phyloP scores from a whole-genome alignment of 1,140 invertebrate genomes.

The Neodiprion virginianus region DNA sequence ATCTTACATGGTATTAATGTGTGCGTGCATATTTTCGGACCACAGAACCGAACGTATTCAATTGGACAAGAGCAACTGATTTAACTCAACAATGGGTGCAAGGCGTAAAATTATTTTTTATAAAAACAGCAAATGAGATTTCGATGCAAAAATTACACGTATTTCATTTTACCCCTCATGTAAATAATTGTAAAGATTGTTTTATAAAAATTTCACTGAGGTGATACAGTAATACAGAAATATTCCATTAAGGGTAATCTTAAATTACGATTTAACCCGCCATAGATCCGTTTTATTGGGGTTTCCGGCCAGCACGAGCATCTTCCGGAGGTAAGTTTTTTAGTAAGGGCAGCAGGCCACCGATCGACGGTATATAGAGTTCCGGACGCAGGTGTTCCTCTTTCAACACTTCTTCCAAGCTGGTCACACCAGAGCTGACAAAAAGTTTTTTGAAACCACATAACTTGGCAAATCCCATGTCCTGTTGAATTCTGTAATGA shows the following conservation, averaged over 20 bases:
- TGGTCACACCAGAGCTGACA: slow-evolving; percentile 58
- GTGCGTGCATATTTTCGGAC: neutral
- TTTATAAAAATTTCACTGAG: no score
- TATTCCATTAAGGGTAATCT: no score
- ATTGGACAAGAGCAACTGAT: neutral
- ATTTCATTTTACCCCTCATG: no score
- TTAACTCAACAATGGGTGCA: no score
- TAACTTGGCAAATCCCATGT: slow-evolving; percentile 62
- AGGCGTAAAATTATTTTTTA: no score
- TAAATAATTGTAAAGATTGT: no score
- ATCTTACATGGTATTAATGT: neutral
- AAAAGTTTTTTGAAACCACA: slow-evolving; percentile 65
- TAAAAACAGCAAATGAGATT: no score
- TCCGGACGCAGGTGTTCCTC: neutral
- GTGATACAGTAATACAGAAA: no score
- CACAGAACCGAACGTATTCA: neutral
- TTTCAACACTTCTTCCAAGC: slow-evolving; percentile 39
- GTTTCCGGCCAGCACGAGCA: neutral
- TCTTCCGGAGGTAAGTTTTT: neutral
- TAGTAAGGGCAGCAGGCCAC: neutral
- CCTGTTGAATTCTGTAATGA: slow-evolving; percentile 59
- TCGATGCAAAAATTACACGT: no score
- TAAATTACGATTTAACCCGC: neutral
- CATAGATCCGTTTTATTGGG: neutral
- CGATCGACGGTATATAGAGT: neutral